Conservation (phyloP, 2,888 invertebrate genomes). For the Cerceris rybyensis region DNA sequence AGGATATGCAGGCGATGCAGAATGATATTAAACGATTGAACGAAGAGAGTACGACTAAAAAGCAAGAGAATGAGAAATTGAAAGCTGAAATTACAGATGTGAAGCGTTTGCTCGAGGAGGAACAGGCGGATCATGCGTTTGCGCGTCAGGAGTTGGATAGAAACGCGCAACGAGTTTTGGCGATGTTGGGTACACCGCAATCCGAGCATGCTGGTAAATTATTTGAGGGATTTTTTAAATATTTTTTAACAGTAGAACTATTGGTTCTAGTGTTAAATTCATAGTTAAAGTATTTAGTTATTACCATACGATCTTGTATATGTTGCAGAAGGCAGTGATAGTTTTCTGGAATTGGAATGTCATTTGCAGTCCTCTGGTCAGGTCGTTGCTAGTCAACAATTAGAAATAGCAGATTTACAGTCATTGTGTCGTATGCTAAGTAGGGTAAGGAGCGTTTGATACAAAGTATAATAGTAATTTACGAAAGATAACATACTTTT, state of each 20-base stretch:
- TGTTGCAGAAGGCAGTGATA: constrained; percentile 85
- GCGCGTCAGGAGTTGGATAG: constrained; percentile 89
- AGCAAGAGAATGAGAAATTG: constrained; percentile 84
- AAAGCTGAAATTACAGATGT: constrained; percentile 84
- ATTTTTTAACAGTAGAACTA: too few species aligned
- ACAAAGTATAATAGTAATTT: background rate
- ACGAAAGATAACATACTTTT: background rate
- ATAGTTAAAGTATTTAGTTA: background rate
- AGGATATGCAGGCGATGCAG: constrained; percentile 85
- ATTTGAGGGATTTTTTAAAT: too few species aligned
- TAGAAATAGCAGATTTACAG: constrained; percentile 89
- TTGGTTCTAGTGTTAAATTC: too few species aligned
- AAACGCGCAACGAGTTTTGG: constrained; percentile 89
- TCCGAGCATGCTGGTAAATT: constrained; percentile 75
- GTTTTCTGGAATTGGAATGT: constrained; percentile 89
- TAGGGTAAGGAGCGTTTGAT: constrained; percentile 82
- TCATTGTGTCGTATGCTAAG: constrained; percentile 88
- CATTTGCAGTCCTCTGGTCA: constrained; percentile 86
- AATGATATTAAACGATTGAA: constrained; percentile 83
- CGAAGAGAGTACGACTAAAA: constrained; percentile 78
- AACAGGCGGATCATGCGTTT: constrained; percentile 88
- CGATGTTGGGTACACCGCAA: constrained; percentile 82
- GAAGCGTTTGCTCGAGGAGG: constrained; percentile 86
- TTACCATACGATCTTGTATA: background rate
- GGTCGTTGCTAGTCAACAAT: constrained; percentile 88